Base-by-base conservation (phyloP, 1,140 invertebrate species). In the Spodoptera frugiperda region DNA sequence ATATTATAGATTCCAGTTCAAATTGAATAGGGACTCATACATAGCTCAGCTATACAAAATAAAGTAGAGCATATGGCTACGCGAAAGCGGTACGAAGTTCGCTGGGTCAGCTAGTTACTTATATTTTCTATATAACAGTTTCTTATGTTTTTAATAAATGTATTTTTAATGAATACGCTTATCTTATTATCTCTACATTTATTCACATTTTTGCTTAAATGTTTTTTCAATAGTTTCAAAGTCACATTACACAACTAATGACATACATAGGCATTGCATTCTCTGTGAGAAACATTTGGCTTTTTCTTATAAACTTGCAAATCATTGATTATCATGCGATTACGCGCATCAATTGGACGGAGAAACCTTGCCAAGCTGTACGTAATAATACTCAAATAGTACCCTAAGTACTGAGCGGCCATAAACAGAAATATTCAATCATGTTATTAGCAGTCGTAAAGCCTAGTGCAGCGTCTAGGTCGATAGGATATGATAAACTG, bases 401-500 rank as follows among this genome's bases (percentile, higher is more conserved):
- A 65, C 61, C 5, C 12, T 65, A 48, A 65, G 65, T 33, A 68
- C 65, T 53, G 25, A 68, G 48, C 21, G 25, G 48, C 48, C 51
- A 68, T 68, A 73, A 73, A 73, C 71, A 61, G 17, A 73, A 19
- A 65, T 75, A 75, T 63, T 39, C 48, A 49, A 61, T 55, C 48
- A 33, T 75, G 53, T 76, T 76, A 81, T 79, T 79, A 73, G 72
- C 67, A 70, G 75, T 76, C 72, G 72, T 81, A 78, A 80, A 74
- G 61, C 61, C 70, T 81, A 79, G 77, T 76, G 14, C 49, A 71
- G 71, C 61, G 39, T 65, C 79, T 84, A 82, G 82, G 78, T 82
- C 80, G 70, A 88, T 87, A 78, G 73, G 81, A 83, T 84, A 83
- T 84, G 79, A 84, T 89, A 89, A 90, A 86, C 84, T 86, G 82